Percentiles rank a stretch among this genome's conserved stretches.
Conservation (phyloP, 2,888 invertebrate species). For the Eupithecia centaureata region DNA sequence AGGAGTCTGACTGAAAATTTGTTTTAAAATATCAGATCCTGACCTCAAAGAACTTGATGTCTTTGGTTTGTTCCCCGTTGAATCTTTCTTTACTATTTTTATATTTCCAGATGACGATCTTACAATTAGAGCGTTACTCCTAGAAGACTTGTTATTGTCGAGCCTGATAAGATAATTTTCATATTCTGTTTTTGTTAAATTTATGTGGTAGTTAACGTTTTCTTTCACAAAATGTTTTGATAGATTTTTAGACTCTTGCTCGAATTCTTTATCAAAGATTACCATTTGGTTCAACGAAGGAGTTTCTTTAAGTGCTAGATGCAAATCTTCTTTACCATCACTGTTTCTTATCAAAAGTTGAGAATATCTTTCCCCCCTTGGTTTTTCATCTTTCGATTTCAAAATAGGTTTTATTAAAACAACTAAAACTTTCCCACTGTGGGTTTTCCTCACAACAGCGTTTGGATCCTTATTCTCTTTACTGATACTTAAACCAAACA, state of each 20-base stretch:
- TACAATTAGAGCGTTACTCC: slow-evolving; percentile 54
- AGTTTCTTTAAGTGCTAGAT: slow-evolving; percentile 58
- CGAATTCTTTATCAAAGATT: slow-evolving; percentile 69
- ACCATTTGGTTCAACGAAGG: slow-evolving; percentile 60
- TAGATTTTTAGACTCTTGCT: slow-evolving; percentile 52
- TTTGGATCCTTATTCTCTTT: slow-evolving; percentile 38
- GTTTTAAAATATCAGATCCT: slow-evolving; percentile 43
- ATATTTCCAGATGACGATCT: slow-evolving; percentile 60
- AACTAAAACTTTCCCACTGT: slow-evolving; percentile 46
- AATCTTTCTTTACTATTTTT: slow-evolving; percentile 51
- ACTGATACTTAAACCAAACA: slow-evolving; percentile 43
- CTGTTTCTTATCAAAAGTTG: slow-evolving; percentile 52
- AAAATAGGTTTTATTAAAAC: slow-evolving; percentile 41
- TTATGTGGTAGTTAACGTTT: slow-evolving; percentile 48
- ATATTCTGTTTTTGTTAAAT: slow-evolving; percentile 56
- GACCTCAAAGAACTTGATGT: not conserved
- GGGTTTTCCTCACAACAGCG: slow-evolving; percentile 50
- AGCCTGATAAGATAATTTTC: slow-evolving; percentile 55
- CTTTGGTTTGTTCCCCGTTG: not conserved
- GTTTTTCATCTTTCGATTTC: slow-evolving; percentile 20
- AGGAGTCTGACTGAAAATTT: slow-evolving; percentile 47
- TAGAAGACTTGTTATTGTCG: slow-evolving; percentile 38
- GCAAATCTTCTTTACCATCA: slow-evolving; percentile 43
- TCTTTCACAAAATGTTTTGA: slow-evolving; percentile 48
- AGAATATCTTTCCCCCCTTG: slow-evolving; percentile 32